These are phyloP conservation scores for Prosapia bicincta DNA, from an alignment of 2,888 invertebrate genomes.

Conservation along the genomic window DNA sequence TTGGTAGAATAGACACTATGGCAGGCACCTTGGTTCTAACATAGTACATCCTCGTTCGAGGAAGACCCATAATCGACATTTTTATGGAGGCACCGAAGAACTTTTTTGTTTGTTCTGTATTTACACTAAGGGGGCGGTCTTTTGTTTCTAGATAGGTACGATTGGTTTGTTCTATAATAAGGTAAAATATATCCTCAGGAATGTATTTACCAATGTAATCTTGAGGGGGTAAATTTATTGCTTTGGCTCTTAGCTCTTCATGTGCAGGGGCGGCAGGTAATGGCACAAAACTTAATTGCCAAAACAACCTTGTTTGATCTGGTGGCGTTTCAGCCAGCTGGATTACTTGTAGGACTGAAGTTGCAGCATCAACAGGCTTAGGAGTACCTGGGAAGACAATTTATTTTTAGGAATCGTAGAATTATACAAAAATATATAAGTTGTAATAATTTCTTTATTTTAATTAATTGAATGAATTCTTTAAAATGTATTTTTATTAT, in stretches of 20 bases:
- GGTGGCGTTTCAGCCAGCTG: too few relatives aligned
- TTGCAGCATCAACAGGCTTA: not conserved
- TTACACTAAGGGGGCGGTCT: not conserved
- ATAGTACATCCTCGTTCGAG: conserved; percentile 3
- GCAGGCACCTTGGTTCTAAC: too few relatives aligned
- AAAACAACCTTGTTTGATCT: conserved; percentile 27
- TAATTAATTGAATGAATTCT: too few relatives aligned
- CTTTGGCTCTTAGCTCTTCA: not conserved
- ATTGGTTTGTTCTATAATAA: not conserved
- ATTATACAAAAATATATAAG: too few relatives aligned
- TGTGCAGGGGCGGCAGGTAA: conserved; percentile 12
- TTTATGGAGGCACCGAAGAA: conserved; percentile 2
- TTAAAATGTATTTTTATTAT: too few relatives aligned
- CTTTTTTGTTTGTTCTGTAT: not conserved
- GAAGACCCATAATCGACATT: conserved; percentile 5
- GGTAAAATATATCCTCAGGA: not conserved
- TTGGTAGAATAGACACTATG: not conserved
- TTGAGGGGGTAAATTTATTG: conserved; percentile 2
- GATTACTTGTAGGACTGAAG: not conserved
- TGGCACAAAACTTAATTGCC: conserved; percentile 1
- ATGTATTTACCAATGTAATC: conserved; percentile 16
- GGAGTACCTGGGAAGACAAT: not conserved
- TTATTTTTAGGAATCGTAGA: not conserved
- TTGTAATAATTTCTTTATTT: too few relatives aligned
- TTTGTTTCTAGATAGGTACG: not conserved